Percentiles rank a stretch among this genome's conserved stretches.
These are phyloP conservation scores for Bombus ignitus DNA, from an alignment of 1,140 invertebrate genomes.

Conservation along the genomic window DNA sequence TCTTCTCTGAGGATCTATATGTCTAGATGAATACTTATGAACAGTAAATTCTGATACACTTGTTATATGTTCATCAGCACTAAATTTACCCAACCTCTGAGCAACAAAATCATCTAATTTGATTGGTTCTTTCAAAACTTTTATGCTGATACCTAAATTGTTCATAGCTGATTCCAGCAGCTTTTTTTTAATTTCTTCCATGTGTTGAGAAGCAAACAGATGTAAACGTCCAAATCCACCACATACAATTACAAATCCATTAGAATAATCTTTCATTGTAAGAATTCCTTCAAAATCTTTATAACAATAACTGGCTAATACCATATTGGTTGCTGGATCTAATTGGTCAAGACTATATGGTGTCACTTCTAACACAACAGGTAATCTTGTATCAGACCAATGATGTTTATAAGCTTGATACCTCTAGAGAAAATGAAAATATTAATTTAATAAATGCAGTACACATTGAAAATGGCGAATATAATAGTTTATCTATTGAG, in stretches of 20 bases:
- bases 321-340: conserved; percentile 90
- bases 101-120: conserved; percentile 92
- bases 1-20: conserved; percentile 91
- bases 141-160: conserved; percentile 92
- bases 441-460: conserved; percentile 12
- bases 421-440: conserved; percentile 85
- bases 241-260: conserved; percentile 94
- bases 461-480: background rate
- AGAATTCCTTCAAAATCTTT: conserved; percentile 94
- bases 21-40: conserved; percentile 91
- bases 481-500: too few species aligned
- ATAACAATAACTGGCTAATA: conserved; percentile 94
- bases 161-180: conserved; percentile 91
- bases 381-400: conserved; percentile 95
- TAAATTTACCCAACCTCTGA: conserved; percentile 94
- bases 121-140: conserved; percentile 92
- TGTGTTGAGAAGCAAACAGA: conserved; percentile 92
- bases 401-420: conserved; percentile 97
- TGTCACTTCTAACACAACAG: conserved; percentile 94
- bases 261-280: conserved; percentile 87
- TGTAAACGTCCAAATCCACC: conserved; percentile 94
- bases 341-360: conserved; percentile 95
- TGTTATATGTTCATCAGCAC: conserved; percentile 93
- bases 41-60: conserved; percentile 96
- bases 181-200: conserved; percentile 93